Base-by-base conservation (phyloP, 1,140 invertebrate species). In the Drosophila repleta region DNA sequence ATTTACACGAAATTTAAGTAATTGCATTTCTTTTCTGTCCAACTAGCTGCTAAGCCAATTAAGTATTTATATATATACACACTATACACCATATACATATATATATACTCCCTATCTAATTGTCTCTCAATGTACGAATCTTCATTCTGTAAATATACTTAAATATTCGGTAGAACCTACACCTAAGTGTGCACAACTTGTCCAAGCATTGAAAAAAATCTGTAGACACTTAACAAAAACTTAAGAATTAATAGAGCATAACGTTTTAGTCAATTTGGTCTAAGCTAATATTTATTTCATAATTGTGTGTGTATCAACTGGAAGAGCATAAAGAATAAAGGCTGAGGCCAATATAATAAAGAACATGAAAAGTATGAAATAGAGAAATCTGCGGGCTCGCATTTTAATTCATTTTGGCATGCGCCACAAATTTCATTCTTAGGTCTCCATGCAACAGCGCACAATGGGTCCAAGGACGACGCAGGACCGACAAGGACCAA, bases 211-310 rank as follows among this genome's bases (percentile, higher is more conserved):
- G 45, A 66, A 75, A 87, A 79, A 82, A 82, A 76, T 68, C 48
- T 69, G 58, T 72, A 29, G 63, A 74, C 10, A 29, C 35, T 60
- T 83, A 83, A 85, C 35, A 63, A 67, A 60, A 61, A 26, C 35
- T 52, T 79, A 74, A 82, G 67, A 83, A 49, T 83, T 83, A 83
- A 88, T 88, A 76, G 79, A 83, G 72, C 83, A 82, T 76, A 88
- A 83, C 46, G 56, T 76, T 88, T 69, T 87, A 87, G 79, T 87
- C 82, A 82, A 88, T 83, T 87, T 73, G 72, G 58, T 79, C 49
- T 87, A 87, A 87, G 82, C 83, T 73, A 83, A 88, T 87, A 88
- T 87, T 85, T 85, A 85, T 85, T 87, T 87, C 66, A 67, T 71
- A 74, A 81, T 87, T 75, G 78, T 84, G 58, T 84, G 58, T 85